Evolutionary conservation across 2,888 invertebrate genomes (phyloP), one percentile per base, ranked within the genome.

Genomic region (Cenopis cana): DNA sequence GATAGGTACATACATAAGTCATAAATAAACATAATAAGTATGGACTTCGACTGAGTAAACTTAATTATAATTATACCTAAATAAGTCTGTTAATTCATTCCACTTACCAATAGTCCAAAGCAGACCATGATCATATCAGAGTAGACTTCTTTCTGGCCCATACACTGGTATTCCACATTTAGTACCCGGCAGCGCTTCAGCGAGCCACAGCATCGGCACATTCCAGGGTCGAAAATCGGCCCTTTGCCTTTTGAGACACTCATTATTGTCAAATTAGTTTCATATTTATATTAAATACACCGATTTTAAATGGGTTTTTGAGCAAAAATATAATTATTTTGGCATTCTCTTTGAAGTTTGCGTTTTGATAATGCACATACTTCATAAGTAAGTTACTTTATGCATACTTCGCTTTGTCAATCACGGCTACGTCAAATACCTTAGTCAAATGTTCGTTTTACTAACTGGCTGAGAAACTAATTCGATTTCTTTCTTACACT

Each of bases 41-140:
- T 24, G 24, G 24, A 24, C 24, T 24, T 1, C 4, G 24, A n/a
- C n/a, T n/a, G 24, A 24, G 24, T 24, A 3, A 4, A 3, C 24
- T 1, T 24, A 24, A 24, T 4, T 24, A 4, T 24, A 24, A 24
- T 24, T 24, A 24, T 24, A 24, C 24, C 24, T 4, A 24, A 24
- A 24, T 24, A 24, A 24, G 24, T 24, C 1, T 24, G 24, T 24
- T 24, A 24, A 46, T 46, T n/a, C 46, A 6, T 46, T 33, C 33
- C 33, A 80, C 87, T 82, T 78, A 92, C 93, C 79, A 92, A 65
- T 14, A 93, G 78, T 0, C 93, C 90, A 72, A 88, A 93, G 73
- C 91, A 91, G 70, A 93, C 93, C 85, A 91, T 83, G 33, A 93
- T 80, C 87, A 93, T 92, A 61, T 91, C 91, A 0, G 90, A 87